Conservation (phyloP, 2,797 vertebrate species). For the Australoheros facetus region DNA sequence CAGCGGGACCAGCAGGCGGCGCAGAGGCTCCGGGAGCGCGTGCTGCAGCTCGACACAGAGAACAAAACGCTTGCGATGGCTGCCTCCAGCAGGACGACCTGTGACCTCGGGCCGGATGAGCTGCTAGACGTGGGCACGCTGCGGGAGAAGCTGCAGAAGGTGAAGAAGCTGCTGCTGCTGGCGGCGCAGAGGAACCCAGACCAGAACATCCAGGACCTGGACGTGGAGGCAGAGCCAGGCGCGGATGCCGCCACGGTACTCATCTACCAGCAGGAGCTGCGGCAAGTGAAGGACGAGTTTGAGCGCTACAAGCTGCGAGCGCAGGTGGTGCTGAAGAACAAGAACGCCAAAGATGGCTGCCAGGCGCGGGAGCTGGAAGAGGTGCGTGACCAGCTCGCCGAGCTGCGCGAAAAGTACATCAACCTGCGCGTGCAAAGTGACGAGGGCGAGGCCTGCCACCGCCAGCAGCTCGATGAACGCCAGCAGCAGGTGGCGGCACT, state of each 20-base stretch:
- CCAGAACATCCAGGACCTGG: slow-evolving; percentile 80
- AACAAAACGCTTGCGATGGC: slow-evolving; percentile 90
- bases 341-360: slow-evolving; percentile 85
- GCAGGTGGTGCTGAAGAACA: slow-evolving; percentile 92
- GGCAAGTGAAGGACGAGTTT: slow-evolving; percentile 92
- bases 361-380: slow-evolving; percentile 89
- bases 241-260: slow-evolving; percentile 76
- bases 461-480: slow-evolving; percentile 74
- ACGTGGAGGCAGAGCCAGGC: slow-evolving; percentile 68
- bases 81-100: slow-evolving; percentile 74
- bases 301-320: slow-evolving; percentile 93
- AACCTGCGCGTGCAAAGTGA: slow-evolving; percentile 85
- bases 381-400: slow-evolving; percentile 86
- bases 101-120: slow-evolving; percentile 77
- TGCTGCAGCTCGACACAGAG: slow-evolving; percentile 90
- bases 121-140: slow-evolving; percentile 81
- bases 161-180: slow-evolving; percentile 83
- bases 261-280: slow-evolving; percentile 89
- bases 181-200: slow-evolving; percentile 80
- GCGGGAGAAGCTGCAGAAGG: slow-evolving; percentile 87
- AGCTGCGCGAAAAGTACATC: slow-evolving; percentile 93
- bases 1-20: slow-evolving; percentile 87
- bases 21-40: slow-evolving; percentile 87
- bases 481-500: slow-evolving; percentile 72
- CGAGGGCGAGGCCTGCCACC: slow-evolving; percentile 76